phyloP scores from a whole-genome alignment of 1,140 invertebrate genomes.

The Ruditapes philippinarum region DNA sequence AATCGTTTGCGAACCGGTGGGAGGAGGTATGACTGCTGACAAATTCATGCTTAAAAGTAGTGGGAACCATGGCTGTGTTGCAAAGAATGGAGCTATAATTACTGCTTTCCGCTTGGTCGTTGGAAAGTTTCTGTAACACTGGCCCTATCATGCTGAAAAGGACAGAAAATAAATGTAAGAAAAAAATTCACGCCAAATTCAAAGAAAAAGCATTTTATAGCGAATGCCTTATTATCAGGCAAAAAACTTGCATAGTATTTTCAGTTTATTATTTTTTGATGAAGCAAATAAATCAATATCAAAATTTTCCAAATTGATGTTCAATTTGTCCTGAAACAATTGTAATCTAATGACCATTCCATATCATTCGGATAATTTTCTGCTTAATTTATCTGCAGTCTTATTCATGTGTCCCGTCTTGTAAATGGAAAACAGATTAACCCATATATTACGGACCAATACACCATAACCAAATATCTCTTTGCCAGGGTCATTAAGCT shows the following conservation, averaged over 20 bases:
- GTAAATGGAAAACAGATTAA: constrained; percentile 43
- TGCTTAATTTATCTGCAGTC: background rate
- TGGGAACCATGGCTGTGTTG: no score
- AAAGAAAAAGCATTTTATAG: no score
- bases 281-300: constrained; percentile 68
- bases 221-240: no score
- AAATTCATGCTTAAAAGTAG: no score
- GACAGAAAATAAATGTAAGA: no score
- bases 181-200: no score
- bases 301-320: background rate
- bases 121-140: no score
- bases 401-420: constrained; percentile 38
- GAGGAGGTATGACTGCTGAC: no score
- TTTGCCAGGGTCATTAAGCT: background rate
- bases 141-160: no score
- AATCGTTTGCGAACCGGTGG: no score
- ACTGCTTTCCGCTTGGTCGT: no score
- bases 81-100: no score
- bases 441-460: background rate
- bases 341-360: constrained; percentile 56
- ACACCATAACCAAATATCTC: constrained; percentile 52
- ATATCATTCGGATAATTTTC: constrained; percentile 38
- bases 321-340: constrained; percentile 24
- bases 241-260: background rate
- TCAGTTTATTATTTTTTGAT: constrained; percentile 52